Percentiles rank a stretch among this genome's conserved stretches.
Conservation (phyloP, 2,888 invertebrate genomes). For the Opisthograptis luteolata region DNA sequence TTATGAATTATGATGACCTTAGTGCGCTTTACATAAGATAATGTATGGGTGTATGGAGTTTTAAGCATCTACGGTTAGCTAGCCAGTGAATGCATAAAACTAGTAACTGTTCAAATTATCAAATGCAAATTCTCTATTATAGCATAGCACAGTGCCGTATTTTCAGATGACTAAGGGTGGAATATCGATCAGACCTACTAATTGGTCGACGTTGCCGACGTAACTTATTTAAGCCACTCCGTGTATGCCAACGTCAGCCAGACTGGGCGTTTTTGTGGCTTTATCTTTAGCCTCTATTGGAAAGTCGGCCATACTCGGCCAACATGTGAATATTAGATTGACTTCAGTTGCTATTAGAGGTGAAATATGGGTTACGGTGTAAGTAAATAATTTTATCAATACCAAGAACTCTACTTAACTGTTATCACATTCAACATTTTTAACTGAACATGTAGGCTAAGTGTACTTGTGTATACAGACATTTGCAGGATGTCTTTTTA, state of each 20-base stretch:
- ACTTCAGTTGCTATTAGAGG: neutral
- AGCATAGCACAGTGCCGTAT: neutral
- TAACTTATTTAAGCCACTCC: constrained; percentile 29
- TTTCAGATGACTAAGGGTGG: constrained; percentile 13
- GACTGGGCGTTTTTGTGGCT: constrained; percentile 5
- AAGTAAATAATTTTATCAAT: neutral
- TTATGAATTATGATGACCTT: neutral
- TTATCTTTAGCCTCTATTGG: constrained; percentile 21
- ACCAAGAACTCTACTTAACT: neutral
- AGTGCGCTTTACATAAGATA: neutral
- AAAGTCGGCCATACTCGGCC: constrained; percentile 3
- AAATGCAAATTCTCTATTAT: constrained; percentile 8
- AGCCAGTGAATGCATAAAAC: too few species aligned
- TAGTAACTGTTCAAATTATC: neutral
- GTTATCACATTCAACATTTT: too few species aligned
- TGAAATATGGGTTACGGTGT: constrained; percentile 1
- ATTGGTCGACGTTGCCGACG: constrained; percentile 22
- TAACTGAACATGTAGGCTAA: too few species aligned
- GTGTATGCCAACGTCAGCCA: constrained; percentile 19
- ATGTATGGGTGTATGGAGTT: neutral
- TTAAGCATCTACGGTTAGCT: neutral
- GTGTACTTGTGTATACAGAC: too few species aligned
- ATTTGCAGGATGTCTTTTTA: too few species aligned
- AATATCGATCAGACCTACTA: constrained; percentile 27
- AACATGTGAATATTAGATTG: constrained; percentile 1